Base-by-base conservation (phyloP, 2,888 invertebrate species). In the Tribolium freemani region DNA sequence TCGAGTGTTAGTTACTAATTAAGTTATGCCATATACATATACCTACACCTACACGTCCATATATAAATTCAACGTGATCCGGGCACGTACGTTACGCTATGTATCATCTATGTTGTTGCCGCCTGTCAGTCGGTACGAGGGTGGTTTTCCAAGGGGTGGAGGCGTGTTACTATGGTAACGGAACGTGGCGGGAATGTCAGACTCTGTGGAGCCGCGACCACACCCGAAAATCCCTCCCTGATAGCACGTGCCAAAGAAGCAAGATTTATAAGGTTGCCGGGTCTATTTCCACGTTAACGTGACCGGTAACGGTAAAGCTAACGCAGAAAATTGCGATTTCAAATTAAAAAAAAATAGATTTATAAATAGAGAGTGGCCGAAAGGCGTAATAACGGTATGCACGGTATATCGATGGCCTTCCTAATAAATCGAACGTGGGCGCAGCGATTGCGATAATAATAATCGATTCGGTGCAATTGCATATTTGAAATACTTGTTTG, bases 141-240 rank as follows among this genome's bases (percentile, higher is more conserved):
- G 67, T 56, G 50, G 68, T 51, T 60, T 69, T 53, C 69, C 60
- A 26, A 69, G 48, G 67, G 61, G 44, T 54, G 46, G 57, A 54
- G 53, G 51, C 54, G 60, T 57, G 80, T 82, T 72, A 75, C 78
- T 77, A 82, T 81, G 77, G 79, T 72, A 80, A 83, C 82, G 77
- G 78, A 72, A 80, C 81, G 79, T 80, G 81, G 79, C 80, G 77
- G 80, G 82, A 80, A 81, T 80, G 78, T 78, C 80, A 82, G 82
- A 81, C 81, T 79, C 76, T 57, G 75, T 69, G 81, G 80, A 78
- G 80, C 82, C 81, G 11, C 72, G 66, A 56, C 73, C 73, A 70
- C 73, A 73, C 73, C 73, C 73, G 70, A 73, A 69, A 72, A 46
- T 64, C 69, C 71, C 57, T 48, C 57, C 50, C 53, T 16, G 45